A percentile compares a stretch with the other conserved stretches of the same genome.
These are phyloP conservation scores for Peromyscus californicus DNA, from an alignment of 2,113 vertebrate genomes.

Conservation along the genomic window DNA sequence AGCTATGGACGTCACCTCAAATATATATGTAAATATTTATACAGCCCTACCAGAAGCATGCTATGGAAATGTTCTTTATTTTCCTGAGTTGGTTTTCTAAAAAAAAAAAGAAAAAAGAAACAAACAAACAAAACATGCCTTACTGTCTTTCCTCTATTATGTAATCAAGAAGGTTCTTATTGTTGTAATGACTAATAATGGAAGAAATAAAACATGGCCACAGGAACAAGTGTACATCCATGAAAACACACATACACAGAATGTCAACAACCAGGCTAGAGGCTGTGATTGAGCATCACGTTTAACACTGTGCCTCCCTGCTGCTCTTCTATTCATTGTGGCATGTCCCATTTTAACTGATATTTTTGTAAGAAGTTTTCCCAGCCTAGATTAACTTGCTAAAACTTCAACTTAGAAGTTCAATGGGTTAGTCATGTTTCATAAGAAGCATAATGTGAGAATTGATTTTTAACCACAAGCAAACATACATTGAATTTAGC, in stretches of 20 bases:
- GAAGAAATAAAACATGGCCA: constrained; percentile 66
- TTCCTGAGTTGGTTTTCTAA: constrained; percentile 67
- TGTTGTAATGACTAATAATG: constrained; percentile 70
- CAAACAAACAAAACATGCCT: neutral
- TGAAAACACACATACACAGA: neutral
- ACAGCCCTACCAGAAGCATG: constrained; percentile 66
- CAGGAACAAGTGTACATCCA: neutral
- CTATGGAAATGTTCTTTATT: constrained; percentile 49
- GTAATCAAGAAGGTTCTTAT: constrained; percentile 67
- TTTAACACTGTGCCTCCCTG: neutral
- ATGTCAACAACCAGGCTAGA: neutral
- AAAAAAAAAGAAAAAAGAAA: neutral
- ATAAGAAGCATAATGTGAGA: neutral
- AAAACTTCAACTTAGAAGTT: neutral
- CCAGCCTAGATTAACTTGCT: neutral
- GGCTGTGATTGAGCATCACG: neutral
- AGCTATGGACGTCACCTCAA: constrained; percentile 62
- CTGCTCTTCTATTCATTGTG: neutral
- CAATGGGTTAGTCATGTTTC: neutral
- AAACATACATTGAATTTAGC: neutral
- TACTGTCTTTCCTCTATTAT: constrained; percentile 72
- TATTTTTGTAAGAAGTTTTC: neutral
- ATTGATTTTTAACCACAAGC: neutral
- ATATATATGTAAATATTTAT: constrained; percentile 74
- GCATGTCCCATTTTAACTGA: neutral